A percentile compares a stretch with the other conserved stretches of the same genome.
Conservation (phyloP, 1,140 invertebrate genomes). For the Delia radicum region DNA sequence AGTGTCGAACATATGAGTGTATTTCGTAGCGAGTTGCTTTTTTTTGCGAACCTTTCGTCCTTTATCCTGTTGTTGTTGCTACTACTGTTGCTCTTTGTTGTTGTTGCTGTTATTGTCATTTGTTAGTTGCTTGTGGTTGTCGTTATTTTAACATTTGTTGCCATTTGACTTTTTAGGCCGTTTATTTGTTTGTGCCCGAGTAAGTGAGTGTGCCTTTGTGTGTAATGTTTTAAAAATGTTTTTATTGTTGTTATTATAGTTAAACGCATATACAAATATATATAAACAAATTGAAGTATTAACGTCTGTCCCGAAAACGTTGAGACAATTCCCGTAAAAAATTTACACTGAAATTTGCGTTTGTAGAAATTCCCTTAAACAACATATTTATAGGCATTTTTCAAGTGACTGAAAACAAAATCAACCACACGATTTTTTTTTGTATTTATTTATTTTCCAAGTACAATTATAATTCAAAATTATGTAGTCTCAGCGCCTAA, state of each 20-base stretch:
- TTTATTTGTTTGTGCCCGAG: not conserved
- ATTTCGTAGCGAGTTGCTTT: not conserved
- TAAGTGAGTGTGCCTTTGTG: no score
- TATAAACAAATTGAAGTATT: no score
- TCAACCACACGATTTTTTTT: no score
- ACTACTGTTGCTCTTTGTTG: not conserved
- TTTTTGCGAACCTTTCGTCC: not conserved
- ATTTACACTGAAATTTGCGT: no score
- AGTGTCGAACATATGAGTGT: no score
- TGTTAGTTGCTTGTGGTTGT: not conserved
- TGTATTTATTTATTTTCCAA: no score
- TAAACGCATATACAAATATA: not conserved
- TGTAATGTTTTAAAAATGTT: not conserved
- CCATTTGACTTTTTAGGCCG: constrained; percentile 1
- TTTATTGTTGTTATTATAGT: not conserved
- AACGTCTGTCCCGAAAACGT: no score
- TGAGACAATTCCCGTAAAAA: no score
- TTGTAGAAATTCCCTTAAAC: no score
- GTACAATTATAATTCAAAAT: no score
- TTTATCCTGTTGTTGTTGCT: not conserved
- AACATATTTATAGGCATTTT: no score
- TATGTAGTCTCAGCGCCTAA: no score
- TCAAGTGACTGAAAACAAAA: not conserved
- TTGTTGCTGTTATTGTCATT: constrained; percentile 7
- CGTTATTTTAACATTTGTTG: not conserved